Base-by-base conservation (phyloP, 2,113 vertebrate species). In the Sander vitreus region DNA sequence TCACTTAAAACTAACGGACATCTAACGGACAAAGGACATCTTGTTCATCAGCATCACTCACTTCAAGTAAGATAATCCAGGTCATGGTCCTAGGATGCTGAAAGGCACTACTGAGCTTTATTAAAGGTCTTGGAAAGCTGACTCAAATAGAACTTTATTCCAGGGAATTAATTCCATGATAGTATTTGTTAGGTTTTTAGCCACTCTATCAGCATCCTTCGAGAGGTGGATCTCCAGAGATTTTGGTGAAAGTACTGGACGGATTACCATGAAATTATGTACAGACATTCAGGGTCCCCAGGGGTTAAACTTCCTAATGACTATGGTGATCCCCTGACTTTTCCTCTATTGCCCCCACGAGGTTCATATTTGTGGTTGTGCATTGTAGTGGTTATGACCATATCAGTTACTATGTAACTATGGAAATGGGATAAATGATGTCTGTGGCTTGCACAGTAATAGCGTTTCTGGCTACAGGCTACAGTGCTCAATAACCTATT, bases 1-100 rank as follows among this genome's bases (percentile, higher is more conserved):
- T 21, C 78, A 83, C 30, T 36, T 54, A 43, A 50, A 51, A 54
- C 15, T 50, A 27, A 65, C 27, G 64, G 23, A 72, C n/a, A n/a
- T n/a, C n/a, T n/a, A n/a, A n/a, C n/a, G n/a, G n/a, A 53, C 21
- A 67, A 21, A 30, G 11, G 27, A 33, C 10, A 36, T 39, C 25
- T 51, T 64, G 43, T 76, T 72, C 8, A 72, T 19, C 43, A 71
- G 25, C 43, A 51, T 55, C 47, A 47, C 47, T 60, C 13, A 76
- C 33, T 54, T 59, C 16, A 36, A 10, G 54, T 39, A 67, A 30
- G 0, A 68, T 39, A 73, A 73, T 59, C 30, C 48, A 79, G 70
- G 53, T 60, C 18, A 76, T 16, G 60, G 53, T 68, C 7, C n/a
- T 14, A 63, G 23, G 27, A 68, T 73, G 50, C 55, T 58, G 15